Evolutionary conservation across 2,888 invertebrate genomes (phyloP).

Genomic region (Tolmerus cingulatus): DNA sequence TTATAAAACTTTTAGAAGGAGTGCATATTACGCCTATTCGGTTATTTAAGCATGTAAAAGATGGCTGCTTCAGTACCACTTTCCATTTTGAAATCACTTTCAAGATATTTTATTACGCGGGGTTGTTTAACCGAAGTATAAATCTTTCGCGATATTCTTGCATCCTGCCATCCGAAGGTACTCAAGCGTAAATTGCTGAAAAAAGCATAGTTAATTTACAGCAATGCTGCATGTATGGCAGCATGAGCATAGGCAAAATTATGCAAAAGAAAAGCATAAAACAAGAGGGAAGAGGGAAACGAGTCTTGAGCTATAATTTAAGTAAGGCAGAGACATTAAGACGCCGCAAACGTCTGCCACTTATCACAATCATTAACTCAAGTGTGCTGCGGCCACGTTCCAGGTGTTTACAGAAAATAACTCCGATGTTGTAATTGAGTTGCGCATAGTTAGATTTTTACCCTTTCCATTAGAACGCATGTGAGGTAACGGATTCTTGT

Average conservation of each 20-base stretch:
- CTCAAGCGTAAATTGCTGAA: background rate
- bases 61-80: background rate
- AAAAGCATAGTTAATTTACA: constrained; percentile 1
- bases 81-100: constrained; percentile 38
- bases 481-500: background rate
- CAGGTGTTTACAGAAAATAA: constrained; percentile 22
- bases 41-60: background rate
- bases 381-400: constrained; percentile 11
- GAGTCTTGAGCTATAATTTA: background rate
- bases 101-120: background rate
- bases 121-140: background rate
- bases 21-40: background rate
- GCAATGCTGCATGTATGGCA: background rate
- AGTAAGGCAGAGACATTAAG: constrained; percentile 29
- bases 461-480: background rate
- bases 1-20: background rate
- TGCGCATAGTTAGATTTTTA: constrained; percentile 10
- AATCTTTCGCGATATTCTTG: background rate
- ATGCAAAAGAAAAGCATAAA: background rate
- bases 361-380: constrained; percentile 20
- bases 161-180: background rate
- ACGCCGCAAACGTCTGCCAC: constrained; percentile 23
- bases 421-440: constrained; percentile 1
- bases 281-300: background rate
- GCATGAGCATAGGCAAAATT: background rate